Conservation (phyloP, 2,888 invertebrate genomes). For the Sphecodes monilicornis region DNA sequence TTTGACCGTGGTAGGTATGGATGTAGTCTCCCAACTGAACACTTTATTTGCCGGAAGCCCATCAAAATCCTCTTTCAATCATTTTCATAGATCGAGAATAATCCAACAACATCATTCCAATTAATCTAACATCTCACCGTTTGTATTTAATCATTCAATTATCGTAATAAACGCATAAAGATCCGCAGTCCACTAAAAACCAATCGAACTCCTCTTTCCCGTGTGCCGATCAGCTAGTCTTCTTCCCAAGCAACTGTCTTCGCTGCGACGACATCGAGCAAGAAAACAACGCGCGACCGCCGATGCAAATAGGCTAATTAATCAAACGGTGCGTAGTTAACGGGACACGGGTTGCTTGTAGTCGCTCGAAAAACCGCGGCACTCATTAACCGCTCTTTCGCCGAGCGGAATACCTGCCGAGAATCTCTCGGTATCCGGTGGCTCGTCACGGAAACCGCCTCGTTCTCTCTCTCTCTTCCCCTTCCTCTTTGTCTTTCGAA, state of each 20-base stretch:
- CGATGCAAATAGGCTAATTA: neutral
- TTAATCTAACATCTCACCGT: too few relatives aligned
- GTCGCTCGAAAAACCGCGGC: constrained; percentile 1
- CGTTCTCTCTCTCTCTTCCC: neutral
- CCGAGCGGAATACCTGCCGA: neutral
- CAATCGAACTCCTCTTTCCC: neutral
- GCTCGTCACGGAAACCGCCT: neutral
- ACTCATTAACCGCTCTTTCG: constrained; percentile 4
- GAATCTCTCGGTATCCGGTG: neutral
- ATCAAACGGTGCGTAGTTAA: neutral
- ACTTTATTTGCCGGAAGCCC: too few relatives aligned
- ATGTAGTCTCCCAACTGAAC: too few relatives aligned
- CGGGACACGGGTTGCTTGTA: neutral
- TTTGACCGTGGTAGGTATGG: too few relatives aligned
- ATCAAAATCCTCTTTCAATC: too few relatives aligned
- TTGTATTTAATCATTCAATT: too few relatives aligned
- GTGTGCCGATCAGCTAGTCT: neutral
- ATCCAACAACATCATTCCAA: too few relatives aligned
- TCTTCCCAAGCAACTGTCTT: neutral
- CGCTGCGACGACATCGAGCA: neutral
- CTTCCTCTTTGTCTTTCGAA: neutral
- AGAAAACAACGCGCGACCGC: neutral
- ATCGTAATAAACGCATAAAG: neutral
- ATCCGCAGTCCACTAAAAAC: neutral
- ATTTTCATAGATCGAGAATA: too few relatives aligned